phyloP scores from a whole-genome alignment of 2,888 invertebrate genomes.

The Nebria brevicollis region DNA sequence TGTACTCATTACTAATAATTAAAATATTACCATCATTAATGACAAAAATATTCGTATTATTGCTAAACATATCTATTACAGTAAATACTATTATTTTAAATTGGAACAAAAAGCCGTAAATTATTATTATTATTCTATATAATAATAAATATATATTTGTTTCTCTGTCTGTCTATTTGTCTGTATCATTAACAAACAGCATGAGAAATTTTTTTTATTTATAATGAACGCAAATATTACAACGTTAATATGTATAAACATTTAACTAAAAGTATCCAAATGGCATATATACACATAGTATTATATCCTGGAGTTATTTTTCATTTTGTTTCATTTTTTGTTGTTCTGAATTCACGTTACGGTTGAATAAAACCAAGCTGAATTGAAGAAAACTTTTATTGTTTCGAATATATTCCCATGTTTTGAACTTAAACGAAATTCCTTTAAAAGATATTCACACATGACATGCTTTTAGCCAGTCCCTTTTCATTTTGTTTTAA shows the following conservation, averaged over 20 bases:
- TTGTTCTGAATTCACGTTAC: background rate
- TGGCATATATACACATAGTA: background rate
- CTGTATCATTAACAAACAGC: too few relatives aligned
- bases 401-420: conserved; percentile 7
- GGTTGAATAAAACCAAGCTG: conserved; percentile 7
- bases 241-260: too few relatives aligned
- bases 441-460: background rate
- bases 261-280: too few relatives aligned
- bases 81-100: too few relatives aligned
- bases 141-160: too few relatives aligned
- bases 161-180: too few relatives aligned
- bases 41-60: background rate
- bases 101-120: too few relatives aligned
- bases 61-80: background rate
- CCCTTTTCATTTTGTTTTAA: too few relatives aligned
- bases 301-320: background rate
- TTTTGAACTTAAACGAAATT: background rate
- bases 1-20: background rate
- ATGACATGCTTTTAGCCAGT: too few relatives aligned
- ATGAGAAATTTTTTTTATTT: too few relatives aligned
- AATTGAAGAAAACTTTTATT: conserved; percentile 18
- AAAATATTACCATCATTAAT: background rate
- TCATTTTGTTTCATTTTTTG: background rate
- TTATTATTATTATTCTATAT: too few relatives aligned
- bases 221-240: too few relatives aligned